Percentiles rank a stretch among this genome's conserved stretches.
Evolutionary conservation across 1,140 invertebrate species (phyloP).

Genomic region (Drosophila neocordata): DNA sequence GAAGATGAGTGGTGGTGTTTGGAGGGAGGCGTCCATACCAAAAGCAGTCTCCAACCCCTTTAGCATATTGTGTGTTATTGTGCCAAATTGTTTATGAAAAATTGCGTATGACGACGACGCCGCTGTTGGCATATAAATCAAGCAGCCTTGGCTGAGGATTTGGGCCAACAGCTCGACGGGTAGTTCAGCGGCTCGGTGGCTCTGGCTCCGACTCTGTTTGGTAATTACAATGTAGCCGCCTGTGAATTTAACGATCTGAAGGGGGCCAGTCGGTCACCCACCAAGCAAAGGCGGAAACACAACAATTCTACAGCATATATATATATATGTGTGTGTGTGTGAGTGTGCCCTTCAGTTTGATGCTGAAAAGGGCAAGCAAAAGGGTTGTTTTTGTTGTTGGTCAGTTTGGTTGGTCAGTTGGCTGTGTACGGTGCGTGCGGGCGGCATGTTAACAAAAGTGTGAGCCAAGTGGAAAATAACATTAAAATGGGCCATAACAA

Average conservation of each 20-base stretch:
- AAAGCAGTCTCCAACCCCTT: conserved; percentile 24
- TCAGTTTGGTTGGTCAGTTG: conserved; percentile 55
- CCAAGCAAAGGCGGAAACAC: conserved; percentile 62
- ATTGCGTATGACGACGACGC: conserved; percentile 74
- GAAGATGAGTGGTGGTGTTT: too few relatives aligned
- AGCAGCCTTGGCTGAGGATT: conserved; percentile 71
- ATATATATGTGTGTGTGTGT: not conserved
- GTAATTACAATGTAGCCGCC: conserved; percentile 80
- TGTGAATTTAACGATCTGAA: conserved; percentile 75
- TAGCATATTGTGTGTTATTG: conserved; percentile 65
- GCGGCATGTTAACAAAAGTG: conserved; percentile 77
- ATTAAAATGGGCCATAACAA: conserved; percentile 79
- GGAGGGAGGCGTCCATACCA: too few relatives aligned
- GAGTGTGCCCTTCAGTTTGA: conserved; percentile 12
- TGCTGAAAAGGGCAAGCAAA: conserved; percentile 30
- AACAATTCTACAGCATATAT: conserved; percentile 41
- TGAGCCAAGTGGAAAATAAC: conserved; percentile 81
- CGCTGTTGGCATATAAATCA: conserved; percentile 75
- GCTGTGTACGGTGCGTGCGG: conserved; percentile 42
- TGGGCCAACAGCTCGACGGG: conserved; percentile 65
- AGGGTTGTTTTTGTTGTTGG: conserved; percentile 39
- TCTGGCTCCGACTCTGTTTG: conserved; percentile 38
- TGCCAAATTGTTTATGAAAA: conserved; percentile 82
- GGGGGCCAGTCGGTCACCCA: conserved; percentile 32
- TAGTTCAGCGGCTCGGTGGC: conserved; percentile 37